These are phyloP conservation scores for Fregata magnificens DNA, from an alignment of 2,113 vertebrate species.

Conservation along the genomic window DNA sequence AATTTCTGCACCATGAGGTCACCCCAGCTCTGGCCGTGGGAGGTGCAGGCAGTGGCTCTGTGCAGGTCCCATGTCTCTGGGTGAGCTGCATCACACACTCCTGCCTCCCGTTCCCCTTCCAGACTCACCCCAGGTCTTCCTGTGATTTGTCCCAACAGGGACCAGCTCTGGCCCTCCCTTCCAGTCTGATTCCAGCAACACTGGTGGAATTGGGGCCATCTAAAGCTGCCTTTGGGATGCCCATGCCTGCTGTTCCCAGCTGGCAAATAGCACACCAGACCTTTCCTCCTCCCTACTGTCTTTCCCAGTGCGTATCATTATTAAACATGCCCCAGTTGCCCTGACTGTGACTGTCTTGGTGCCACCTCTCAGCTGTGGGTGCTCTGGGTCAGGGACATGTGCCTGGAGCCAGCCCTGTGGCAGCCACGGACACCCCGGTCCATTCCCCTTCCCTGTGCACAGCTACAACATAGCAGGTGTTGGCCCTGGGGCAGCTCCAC, in stretches of 20 bases:
- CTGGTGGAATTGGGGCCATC: not conserved
- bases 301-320: not conserved
- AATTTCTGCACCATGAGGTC: not conserved
- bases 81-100: not conserved
- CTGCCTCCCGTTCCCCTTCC: not conserved
- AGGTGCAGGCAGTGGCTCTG: not conserved
- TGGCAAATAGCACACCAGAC: not conserved
- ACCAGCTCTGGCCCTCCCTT: not conserved
- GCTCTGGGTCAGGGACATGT: not conserved
- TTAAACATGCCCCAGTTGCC: not conserved
- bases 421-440: not conserved
- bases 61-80: not conserved
- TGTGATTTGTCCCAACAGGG: not conserved
- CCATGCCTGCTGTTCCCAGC: not conserved
- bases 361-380: not conserved
- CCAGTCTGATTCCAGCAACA: not conserved
- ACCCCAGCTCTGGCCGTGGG: not conserved
- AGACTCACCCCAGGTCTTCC: fast-evolving
- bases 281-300: not conserved
- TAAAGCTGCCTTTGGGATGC: not conserved
- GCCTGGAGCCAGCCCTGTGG: not conserved
- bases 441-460: not conserved
- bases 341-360: not conserved
- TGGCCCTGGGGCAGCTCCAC: not conserved
- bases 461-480: not conserved